Percentiles rank a stretch among this genome's conserved stretches.
These are phyloP conservation scores for Andrena fulva DNA, from an alignment of 2,888 invertebrate genomes.

Conservation along the genomic window DNA sequence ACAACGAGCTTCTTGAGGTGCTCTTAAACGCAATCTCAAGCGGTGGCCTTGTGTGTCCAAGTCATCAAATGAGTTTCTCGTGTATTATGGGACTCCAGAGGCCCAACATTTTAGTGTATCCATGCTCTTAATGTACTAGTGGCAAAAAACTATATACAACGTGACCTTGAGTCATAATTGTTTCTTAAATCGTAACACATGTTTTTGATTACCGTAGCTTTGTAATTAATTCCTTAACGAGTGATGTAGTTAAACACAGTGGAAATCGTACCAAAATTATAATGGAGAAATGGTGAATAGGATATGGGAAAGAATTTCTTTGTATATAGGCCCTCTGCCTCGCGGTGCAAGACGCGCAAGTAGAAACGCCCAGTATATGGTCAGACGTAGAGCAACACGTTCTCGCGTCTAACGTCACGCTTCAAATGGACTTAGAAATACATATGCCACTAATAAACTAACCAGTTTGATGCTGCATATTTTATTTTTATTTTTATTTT, in stretches of 20 bases:
- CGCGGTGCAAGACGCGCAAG: background rate
- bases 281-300: background rate
- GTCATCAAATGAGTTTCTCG: too few relatives aligned
- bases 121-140: too few relatives aligned
- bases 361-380: constrained; percentile 4
- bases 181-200: too few relatives aligned
- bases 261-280: background rate
- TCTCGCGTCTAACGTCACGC: background rate
- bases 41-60: too few relatives aligned
- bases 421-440: background rate
- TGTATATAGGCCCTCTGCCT: background rate
- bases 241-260: background rate
- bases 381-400: background rate
- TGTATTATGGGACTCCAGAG: too few relatives aligned
- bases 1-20: too few relatives aligned
- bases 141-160: too few relatives aligned
- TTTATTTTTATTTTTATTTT: background rate
- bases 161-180: too few relatives aligned
- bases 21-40: too few relatives aligned
- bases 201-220: too few relatives aligned
- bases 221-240: too few relatives aligned
- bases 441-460: background rate
- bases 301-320: background rate
- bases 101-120: too few relatives aligned
- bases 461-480: background rate